phyloP scores from a whole-genome alignment of 2,113 vertebrate species.

The Phalacrocorax aristotelis region DNA sequence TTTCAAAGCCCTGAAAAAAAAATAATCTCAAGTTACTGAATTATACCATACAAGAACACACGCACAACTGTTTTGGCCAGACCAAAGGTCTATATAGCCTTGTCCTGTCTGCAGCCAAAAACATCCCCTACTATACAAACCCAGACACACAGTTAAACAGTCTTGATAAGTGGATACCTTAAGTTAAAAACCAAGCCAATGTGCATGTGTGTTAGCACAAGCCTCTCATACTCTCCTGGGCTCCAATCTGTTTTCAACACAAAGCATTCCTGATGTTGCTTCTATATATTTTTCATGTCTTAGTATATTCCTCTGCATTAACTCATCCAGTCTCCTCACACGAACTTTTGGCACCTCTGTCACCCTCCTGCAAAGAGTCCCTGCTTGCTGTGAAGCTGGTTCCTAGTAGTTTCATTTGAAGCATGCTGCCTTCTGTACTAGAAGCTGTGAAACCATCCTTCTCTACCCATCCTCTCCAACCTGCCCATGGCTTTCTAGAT shows the following conservation, averaged over 20 bases:
- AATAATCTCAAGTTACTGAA: not conserved
- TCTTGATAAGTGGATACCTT: not conserved
- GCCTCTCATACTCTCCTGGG: not conserved
- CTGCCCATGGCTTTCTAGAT: not conserved
- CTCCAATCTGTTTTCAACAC: not conserved
- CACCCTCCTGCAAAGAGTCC: not conserved
- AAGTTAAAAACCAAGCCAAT: not conserved
- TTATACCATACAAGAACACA: not conserved
- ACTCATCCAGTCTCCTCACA: not conserved
- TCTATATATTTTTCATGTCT: not conserved
- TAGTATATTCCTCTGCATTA: not conserved
- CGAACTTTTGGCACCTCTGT: not conserved
- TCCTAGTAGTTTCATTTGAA: not conserved
- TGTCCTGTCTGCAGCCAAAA: not conserved
- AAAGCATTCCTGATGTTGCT: not conserved
- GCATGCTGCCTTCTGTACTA: not conserved
- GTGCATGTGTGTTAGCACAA: not conserved
- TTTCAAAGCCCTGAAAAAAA: not conserved
- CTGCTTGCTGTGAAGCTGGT: not conserved
- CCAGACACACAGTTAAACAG: not conserved
- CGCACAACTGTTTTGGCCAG: not conserved
- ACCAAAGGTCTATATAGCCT: not conserved
- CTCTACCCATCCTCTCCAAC: not conserved
- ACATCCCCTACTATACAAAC: not conserved
- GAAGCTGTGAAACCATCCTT: not conserved